These are phyloP conservation scores for Oscheius onirici DNA, from an alignment of 2,888 invertebrate genomes.

Conservation along the genomic window DNA sequence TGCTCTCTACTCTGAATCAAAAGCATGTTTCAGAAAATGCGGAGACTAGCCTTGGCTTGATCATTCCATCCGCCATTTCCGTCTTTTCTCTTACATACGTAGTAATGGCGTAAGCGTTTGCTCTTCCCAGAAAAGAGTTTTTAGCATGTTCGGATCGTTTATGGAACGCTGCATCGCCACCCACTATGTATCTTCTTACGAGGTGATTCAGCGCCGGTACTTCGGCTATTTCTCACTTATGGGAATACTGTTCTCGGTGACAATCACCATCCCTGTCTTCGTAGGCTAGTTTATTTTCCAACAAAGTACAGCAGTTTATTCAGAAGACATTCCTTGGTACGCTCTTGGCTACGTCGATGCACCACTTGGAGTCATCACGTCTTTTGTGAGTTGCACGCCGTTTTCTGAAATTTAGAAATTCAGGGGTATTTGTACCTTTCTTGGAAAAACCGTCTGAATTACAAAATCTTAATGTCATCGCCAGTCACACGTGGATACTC, in stretches of 20 bases:
- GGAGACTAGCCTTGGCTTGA: neutral
- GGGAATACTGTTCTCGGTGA: neutral
- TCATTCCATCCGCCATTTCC: neutral
- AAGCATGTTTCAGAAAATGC: neutral
- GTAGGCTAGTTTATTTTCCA: neutral
- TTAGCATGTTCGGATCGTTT: constrained; percentile 2
- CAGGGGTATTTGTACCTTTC: constrained; percentile 10
- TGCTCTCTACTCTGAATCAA: neutral
- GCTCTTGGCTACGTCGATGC: neutral
- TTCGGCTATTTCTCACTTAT: constrained; percentile 9
- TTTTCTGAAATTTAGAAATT: neutral
- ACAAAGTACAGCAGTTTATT: neutral
- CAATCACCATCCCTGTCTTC: constrained; percentile 4
- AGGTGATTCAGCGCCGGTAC: neutral
- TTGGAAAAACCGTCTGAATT: neutral
- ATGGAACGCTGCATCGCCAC: constrained; percentile 11
- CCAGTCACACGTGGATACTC: constrained; percentile 6
- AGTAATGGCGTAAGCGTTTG: neutral
- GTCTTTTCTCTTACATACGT: constrained; percentile 17
- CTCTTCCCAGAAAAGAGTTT: neutral
- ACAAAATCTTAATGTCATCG: constrained; percentile 3
- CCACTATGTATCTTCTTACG: neutral
- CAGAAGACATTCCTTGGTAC: neutral
- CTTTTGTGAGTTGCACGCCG: neutral
- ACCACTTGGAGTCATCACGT: neutral